Conservation (phyloP, 2,113 vertebrate genomes). For the Eidolon helvum region DNA sequence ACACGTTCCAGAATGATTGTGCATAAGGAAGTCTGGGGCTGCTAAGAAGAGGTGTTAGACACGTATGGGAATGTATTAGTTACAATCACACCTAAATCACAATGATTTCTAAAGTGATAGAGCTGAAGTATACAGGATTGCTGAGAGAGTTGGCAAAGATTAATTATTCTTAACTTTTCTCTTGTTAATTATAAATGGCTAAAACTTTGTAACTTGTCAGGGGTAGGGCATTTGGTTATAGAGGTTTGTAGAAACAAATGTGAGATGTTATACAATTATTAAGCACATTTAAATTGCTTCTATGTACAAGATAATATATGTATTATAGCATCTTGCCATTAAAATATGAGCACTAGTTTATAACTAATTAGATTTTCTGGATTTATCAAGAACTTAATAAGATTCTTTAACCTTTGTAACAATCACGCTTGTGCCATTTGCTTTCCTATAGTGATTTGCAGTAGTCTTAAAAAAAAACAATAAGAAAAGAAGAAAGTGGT, state of each 20-base stretch:
- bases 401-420: background rate
- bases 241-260: slow-evolving; percentile 52
- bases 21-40: slow-evolving; percentile 82
- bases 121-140: slow-evolving; percentile 71
- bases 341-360: background rate
- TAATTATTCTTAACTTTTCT: slow-evolving; percentile 51
- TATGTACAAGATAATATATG: background rate
- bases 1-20: slow-evolving; percentile 82
- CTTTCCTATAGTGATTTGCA: background rate
- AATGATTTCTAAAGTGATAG: slow-evolving; percentile 80
- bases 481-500: background rate
- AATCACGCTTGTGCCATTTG: background rate
- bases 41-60: slow-evolving; percentile 86
- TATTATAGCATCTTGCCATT: background rate
- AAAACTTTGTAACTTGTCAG: background rate
- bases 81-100: slow-evolving; percentile 84
- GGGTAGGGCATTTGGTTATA: background rate
- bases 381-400: background rate
- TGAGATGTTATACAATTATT: background rate
- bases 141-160: slow-evolving; percentile 69
- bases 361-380: background rate
- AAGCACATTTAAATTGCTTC: background rate
- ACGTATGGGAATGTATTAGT: slow-evolving; percentile 86
- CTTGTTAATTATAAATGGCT: slow-evolving; percentile 50
- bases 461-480: background rate